Evolutionary conservation across 1,140 invertebrate species (phyloP), one percentile per base, ranked within the genome.

Genomic region (Steinernema feltiae): DNA sequence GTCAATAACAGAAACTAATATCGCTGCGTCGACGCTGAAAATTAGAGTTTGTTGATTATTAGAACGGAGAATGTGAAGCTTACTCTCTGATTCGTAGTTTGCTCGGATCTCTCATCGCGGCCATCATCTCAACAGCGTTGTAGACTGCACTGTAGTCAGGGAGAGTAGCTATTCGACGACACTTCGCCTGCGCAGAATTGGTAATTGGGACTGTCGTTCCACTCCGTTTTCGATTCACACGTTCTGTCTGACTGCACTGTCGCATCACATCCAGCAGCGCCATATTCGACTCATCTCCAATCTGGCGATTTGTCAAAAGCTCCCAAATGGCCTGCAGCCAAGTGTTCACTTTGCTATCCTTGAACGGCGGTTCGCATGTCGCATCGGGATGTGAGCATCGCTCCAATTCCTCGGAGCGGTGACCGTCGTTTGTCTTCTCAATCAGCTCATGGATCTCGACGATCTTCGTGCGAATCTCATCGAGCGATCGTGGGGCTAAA

Each of bases 261-360:
- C 24, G 12, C 53, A 63, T 15, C 53, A 63, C 53, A 21, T 63
- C 53, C 3, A 21, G 3, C 53, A 63, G 53, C 12, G 53, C 53
- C 53, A 63, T 63, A 27, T 63, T 63, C 24, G 53, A 63, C 53
- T 63, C 53, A 27, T 63, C 53, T 3, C 15, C 15, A 21, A 63
- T 27, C 3, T 63, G 53, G 15, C 53, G 53, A 63, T 27, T 63
- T 3, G 53, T 7, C 2, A 63, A 21, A 63, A 63, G 53, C 24
- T 63, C 53, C 53, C 53, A 63, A 27, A 63, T 27, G 53, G 53
- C 53, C 24, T 63, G 53, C 53, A 63, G 24, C 53, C 53, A 63
- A 27, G 53, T 63, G 53, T 12, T 63, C 53, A 63, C 53, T 27
- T 63, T 63, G 7, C 7, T 17, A 21, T 63, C 24, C 24, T 63